phyloP scores from a whole-genome alignment of 2,888 invertebrate species.

The Cataglyphis livida region DNA sequence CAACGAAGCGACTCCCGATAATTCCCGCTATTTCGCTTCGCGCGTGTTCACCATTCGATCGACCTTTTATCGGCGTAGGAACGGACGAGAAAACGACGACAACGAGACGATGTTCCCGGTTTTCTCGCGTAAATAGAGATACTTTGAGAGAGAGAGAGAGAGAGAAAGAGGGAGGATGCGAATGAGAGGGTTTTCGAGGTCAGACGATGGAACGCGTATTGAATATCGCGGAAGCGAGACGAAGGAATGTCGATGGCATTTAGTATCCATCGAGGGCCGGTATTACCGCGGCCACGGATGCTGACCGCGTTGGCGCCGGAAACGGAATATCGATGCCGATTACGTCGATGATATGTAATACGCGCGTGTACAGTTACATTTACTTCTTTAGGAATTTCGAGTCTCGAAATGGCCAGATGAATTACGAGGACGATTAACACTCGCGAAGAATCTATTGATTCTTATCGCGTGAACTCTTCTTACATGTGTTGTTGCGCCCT shows the following conservation, averaged over 20 bases:
- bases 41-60: constrained; percentile 48
- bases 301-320: constrained; percentile 29
- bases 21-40: constrained; percentile 39
- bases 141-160: constrained; percentile 6
- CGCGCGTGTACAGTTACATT: neutral
- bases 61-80: constrained; percentile 49
- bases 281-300: constrained; percentile 24
- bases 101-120: constrained; percentile 28
- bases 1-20: constrained; percentile 15
- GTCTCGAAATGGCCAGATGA: neutral
- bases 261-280: constrained; percentile 27
- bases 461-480: neutral
- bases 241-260: constrained; percentile 67
- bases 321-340: constrained; percentile 44
- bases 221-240: constrained; percentile 63
- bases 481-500: neutral
- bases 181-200: constrained; percentile 54
- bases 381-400: constrained; percentile 5
- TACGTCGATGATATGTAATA: neutral
- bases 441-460: neutral
- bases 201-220: constrained; percentile 54
- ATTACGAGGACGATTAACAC: neutral
- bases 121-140: constrained; percentile 47
- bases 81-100: constrained; percentile 43
- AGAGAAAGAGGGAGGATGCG: neutral